A percentile compares a stretch with the other conserved stretches of the same genome.
Evolutionary conservation across 1,140 invertebrate species (phyloP).

Genomic region (Saccostrea cuccullata): DNA sequence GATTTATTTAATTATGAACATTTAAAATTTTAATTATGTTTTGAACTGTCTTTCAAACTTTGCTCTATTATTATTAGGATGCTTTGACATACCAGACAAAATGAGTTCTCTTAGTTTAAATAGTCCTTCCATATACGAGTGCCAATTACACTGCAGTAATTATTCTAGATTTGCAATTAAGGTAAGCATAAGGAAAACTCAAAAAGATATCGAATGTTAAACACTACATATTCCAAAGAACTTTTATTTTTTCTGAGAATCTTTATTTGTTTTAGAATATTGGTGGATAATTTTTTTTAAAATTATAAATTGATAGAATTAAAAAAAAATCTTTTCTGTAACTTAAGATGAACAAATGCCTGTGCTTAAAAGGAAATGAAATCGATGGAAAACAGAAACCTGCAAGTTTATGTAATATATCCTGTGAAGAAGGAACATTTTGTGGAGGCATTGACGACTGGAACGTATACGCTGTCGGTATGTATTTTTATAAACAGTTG

Average conservation of each 20-base stretch:
- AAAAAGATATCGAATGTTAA: neutral
- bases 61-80: neutral
- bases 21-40: neutral
- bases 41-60: neutral
- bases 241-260: too few relatives aligned
- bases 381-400: neutral
- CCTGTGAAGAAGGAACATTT: neutral
- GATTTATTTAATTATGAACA: too few relatives aligned
- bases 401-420: neutral
- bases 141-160: neutral
- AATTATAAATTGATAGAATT: neutral
- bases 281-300: neutral
- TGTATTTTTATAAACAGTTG: neutral
- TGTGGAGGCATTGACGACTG: neutral
- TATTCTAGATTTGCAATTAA: conserved; percentile 10
- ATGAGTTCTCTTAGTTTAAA: neutral
- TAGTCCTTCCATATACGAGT: neutral
- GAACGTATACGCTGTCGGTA: neutral
- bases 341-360: neutral
- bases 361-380: neutral
- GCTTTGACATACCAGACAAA: neutral
- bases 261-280: neutral
- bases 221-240: too few relatives aligned
- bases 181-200: neutral
- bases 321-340: neutral